phyloP scores from a whole-genome alignment of 2,888 invertebrate species.

The Temnothorax rugatulus region DNA sequence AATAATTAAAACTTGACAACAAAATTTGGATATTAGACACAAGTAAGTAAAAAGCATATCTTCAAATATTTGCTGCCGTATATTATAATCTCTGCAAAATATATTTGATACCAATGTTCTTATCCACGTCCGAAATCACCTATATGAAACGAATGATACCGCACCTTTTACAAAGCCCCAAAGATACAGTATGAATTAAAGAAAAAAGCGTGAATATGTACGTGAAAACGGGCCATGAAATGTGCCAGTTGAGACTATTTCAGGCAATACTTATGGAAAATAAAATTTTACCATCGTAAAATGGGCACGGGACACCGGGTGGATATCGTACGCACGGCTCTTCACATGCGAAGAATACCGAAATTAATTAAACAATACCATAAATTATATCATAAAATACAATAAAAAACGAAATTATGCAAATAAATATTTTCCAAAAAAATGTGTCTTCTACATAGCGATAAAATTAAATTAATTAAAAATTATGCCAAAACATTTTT shows the following conservation, averaged over 20 bases:
- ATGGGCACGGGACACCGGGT: slow-evolving; percentile 75
- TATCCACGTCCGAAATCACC: background rate
- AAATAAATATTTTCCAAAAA: background rate
- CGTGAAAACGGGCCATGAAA: slow-evolving; percentile 7
- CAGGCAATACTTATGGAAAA: slow-evolving; percentile 57
- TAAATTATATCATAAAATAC: background rate
- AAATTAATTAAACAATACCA: slow-evolving; percentile 56
- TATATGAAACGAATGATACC: slow-evolving; percentile 34
- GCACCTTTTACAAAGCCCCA: background rate
- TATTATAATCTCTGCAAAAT: background rate
- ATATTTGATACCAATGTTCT: slow-evolving; percentile 10
- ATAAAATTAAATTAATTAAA: slow-evolving; percentile 6
- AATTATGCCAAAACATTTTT: background rate
- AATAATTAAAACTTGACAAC: background rate
- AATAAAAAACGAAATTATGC: background rate
- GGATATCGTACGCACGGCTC: slow-evolving; percentile 78
- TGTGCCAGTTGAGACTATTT: slow-evolving; percentile 38
- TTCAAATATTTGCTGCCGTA: slow-evolving; percentile 57
- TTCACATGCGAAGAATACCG: slow-evolving; percentile 61
- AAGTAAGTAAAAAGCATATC: background rate
- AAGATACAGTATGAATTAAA: slow-evolving; percentile 32
- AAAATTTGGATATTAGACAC: background rate
- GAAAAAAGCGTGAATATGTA: slow-evolving; percentile 38
- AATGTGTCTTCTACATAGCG: background rate
- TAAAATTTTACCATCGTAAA: slow-evolving; percentile 75